phyloP scores from a whole-genome alignment of 1,140 invertebrate genomes.

The Melipona quadrifasciata region DNA sequence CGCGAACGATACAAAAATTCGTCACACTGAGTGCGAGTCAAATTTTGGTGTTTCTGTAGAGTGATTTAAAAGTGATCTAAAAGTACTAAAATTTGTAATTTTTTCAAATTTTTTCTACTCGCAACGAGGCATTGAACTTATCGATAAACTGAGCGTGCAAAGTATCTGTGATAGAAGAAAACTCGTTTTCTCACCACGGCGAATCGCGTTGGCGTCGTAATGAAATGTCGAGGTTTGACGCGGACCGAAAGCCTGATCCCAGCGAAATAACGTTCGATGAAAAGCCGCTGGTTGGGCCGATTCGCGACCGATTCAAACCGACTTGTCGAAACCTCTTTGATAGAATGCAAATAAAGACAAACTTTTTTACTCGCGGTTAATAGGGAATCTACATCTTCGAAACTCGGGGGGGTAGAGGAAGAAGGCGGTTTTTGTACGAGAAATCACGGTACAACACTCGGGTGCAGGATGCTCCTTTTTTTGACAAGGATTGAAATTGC shows the following conservation, averaged over 20 bases:
- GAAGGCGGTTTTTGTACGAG: background rate
- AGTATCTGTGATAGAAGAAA: too few relatives aligned
- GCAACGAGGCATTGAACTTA: background rate
- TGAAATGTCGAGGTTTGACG: slow-evolving; percentile 39
- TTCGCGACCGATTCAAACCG: slow-evolving; percentile 2
- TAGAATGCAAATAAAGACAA: slow-evolving; percentile 47
- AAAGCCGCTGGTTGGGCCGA: slow-evolving; percentile 3
- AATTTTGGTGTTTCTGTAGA: too few relatives aligned
- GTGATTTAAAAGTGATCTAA: too few relatives aligned
- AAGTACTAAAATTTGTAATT: background rate
- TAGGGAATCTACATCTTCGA: slow-evolving; percentile 49
- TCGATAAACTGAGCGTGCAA: background rate
- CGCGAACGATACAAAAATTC: too few relatives aligned
- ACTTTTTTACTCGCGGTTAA: slow-evolving; percentile 46
- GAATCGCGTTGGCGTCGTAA: slow-evolving; percentile 22
- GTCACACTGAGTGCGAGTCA: too few relatives aligned
- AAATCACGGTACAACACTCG: background rate
- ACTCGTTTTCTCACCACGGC: background rate
- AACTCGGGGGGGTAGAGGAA: too few relatives aligned
- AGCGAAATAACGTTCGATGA: slow-evolving; percentile 24
- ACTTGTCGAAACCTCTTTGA: slow-evolving; percentile 40
- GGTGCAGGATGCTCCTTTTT: slow-evolving; percentile 1
- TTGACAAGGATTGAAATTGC: background rate
- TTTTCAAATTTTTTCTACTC: background rate
- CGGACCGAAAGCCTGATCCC: background rate